These are phyloP conservation scores for Falco cherrug DNA, from an alignment of 2,797 vertebrate genomes.

Conservation along the genomic window DNA sequence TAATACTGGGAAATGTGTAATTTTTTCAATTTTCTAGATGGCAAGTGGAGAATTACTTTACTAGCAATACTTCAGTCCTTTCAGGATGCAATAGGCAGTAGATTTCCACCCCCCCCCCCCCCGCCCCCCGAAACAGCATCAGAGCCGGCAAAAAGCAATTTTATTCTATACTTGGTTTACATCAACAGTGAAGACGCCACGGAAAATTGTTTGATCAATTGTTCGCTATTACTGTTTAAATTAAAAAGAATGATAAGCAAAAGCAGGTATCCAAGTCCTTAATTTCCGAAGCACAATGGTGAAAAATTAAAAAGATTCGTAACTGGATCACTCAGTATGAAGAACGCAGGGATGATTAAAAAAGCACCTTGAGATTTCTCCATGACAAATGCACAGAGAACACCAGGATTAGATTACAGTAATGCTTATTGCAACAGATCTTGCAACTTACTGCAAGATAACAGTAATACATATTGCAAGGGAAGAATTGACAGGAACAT, in stretches of 20 bases:
- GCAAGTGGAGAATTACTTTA: not conserved
- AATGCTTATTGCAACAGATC: not conserved
- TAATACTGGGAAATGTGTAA: not conserved
- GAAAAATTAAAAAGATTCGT: not conserved
- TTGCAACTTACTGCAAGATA: not conserved
- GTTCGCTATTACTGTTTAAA: not conserved
- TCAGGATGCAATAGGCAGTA: not conserved
- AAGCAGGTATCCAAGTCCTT: not conserved
- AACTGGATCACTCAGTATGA: not conserved
- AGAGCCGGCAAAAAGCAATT: not conserved
- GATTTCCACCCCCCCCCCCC: not conserved
- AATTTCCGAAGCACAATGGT: not conserved
- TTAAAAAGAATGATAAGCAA: not conserved
- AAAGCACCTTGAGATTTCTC: not conserved
- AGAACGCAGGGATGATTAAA: not conserved
- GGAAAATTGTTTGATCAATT: not conserved
- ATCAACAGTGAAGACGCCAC: not conserved
- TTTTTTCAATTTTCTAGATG: constrained; percentile 3
- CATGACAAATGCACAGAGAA: not conserved
- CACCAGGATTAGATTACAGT: not conserved
- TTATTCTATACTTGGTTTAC: not conserved
- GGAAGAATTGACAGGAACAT: not conserved
- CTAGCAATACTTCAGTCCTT: not conserved
- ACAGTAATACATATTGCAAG: not conserved
- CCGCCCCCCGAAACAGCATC: not conserved